These are phyloP conservation scores for Berghia stephanieae DNA, from an alignment of 1,140 invertebrate genomes.

Conservation along the genomic window DNA sequence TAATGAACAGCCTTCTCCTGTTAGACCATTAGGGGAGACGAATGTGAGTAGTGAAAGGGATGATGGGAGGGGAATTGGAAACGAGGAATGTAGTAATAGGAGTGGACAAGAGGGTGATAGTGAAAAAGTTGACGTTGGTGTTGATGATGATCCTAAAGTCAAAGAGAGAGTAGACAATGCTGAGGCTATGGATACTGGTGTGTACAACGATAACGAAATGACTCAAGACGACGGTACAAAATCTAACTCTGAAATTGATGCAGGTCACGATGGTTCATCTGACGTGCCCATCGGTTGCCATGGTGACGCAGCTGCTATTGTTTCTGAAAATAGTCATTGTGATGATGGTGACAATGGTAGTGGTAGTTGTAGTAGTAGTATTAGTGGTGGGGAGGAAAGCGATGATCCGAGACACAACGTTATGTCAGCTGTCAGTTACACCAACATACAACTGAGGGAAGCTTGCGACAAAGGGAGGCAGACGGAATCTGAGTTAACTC, in stretches of 20 bases:
- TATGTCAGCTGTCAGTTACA: too few species aligned
- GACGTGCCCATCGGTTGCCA: too few species aligned
- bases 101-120: neutral
- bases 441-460: conserved; percentile 42
- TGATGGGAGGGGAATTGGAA: too few species aligned
- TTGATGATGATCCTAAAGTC: conserved; percentile 11
- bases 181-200: too few species aligned
- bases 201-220: conserved; percentile 2
- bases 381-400: neutral
- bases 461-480: conserved; percentile 44
- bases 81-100: too few species aligned
- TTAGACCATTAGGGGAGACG: neutral
- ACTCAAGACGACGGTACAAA: neutral
- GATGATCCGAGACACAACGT: conserved; percentile 11
- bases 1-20: neutral
- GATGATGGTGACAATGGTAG: neutral
- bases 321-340: neutral
- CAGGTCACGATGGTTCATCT: neutral
- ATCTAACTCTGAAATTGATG: neutral
- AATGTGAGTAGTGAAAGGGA: neutral
- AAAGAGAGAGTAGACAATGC: too few species aligned
- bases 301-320: too few species aligned
- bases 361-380: neutral
- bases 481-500: conserved; percentile 37
- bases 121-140: neutral